Base-by-base conservation (phyloP, 35 echinoderm and acorn worm genomes). In the Heliocidaris tuberculata region DNA sequence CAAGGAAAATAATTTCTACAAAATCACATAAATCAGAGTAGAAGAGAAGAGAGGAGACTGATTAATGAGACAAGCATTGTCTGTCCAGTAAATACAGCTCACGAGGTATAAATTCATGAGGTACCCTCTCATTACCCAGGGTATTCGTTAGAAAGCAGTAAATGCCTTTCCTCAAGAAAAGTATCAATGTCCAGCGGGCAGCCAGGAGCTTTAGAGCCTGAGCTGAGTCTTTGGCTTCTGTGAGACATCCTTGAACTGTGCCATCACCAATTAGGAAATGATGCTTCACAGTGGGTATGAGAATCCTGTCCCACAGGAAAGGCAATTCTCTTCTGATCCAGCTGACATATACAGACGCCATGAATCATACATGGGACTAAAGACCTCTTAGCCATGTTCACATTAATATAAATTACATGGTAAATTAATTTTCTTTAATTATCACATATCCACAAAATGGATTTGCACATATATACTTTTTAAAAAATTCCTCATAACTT, bases 311-410 rank as follows among this genome's bases (percentile, higher is more conserved):
- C 87, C 31, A 89, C 87, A 89, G 87, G 87, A 48, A 89, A 48
- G 87, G 32, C 87, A 89, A 48, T 89, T 89, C 87, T 47, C 87
- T 89, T 19, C 65, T 89, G 87, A 89, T 89, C 87, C 87, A 89
- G 87, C 87, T 89, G 87, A 32, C 31, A 48, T 89, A n/a, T n/a
- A 78, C 21, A 89, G 31, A 47, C 87, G 47, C 47, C 87, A 89
- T 89, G 87, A 89, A 89, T 89, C 87, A 89, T 89, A 48, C 31
- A 89, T 89, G 87, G 87, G 87, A 89, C 87, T 89, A 42, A 32
- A 48, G 87, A 89, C 31, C 16, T 17, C 87, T 31, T 47, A 30
- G 87, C 87, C 47, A 78, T 78, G 65, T 78, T 78, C 65, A 78
- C 65, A 78, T 24, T 78, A 27, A 10, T 8, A 78, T 0, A 78